Evolutionary conservation across 1,140 invertebrate genomes (phyloP).

Genomic region (Zaprionus inermis): DNA sequence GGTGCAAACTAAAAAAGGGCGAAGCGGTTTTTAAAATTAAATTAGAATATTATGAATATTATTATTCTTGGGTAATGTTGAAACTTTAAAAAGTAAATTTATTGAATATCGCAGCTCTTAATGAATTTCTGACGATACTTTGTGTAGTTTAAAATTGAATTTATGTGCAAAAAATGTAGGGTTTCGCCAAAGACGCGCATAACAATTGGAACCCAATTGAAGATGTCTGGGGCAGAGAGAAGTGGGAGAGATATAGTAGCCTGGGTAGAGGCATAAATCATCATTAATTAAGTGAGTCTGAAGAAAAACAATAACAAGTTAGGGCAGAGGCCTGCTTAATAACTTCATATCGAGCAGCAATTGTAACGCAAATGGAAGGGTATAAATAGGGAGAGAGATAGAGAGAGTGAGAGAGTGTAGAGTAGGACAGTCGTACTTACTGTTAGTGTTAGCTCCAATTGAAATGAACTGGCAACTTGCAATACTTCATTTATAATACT

Average conservation of each 20-base stretch:
- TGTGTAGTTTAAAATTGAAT: neutral
- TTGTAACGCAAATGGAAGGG: neutral
- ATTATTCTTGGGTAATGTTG: neutral
- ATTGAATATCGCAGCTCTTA: neutral
- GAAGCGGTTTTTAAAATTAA: neutral
- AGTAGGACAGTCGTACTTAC: constrained; percentile 41
- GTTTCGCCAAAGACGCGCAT: constrained; percentile 18
- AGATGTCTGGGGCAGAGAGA: too few relatives aligned
- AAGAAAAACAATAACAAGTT: constrained; percentile 39
- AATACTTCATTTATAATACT: constrained; percentile 57
- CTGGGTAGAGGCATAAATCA: constrained; percentile 64
- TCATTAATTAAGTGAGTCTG: constrained; percentile 67
- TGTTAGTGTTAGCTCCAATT: constrained; percentile 34
- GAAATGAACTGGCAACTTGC: constrained; percentile 30
- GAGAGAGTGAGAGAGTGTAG: neutral
- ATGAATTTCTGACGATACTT: neutral
- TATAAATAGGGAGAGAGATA: neutral
- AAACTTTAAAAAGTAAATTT: neutral
- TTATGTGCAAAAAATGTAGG: neutral
- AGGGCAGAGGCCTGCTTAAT: constrained; percentile 9
- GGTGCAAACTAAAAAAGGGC: constrained; percentile 8
- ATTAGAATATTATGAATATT: neutral
- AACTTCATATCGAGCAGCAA: constrained; percentile 5
- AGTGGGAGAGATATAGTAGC: constrained; percentile 10
- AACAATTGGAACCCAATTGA: constrained; percentile 68